Conservation (phyloP, 2,113 vertebrate genomes). For the Uria aalge region DNA sequence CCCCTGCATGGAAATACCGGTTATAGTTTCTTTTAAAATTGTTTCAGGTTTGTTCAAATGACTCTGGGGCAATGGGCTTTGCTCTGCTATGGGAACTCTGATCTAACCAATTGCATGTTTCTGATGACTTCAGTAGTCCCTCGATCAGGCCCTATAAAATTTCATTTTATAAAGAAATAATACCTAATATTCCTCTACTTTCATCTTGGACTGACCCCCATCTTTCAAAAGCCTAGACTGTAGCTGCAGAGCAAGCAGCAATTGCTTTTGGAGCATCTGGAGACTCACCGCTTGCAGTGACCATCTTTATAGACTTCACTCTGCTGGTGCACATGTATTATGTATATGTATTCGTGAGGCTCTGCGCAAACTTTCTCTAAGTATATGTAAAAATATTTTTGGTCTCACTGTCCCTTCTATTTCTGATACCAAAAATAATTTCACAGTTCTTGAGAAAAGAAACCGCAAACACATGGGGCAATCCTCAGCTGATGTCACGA, state of each 20-base stretch:
- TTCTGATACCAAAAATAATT: neutral
- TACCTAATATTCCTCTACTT: neutral
- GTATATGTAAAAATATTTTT: neutral
- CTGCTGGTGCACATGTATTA: neutral
- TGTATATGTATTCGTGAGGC: neutral
- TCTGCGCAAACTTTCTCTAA: neutral
- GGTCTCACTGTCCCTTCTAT: neutral
- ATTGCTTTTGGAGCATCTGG: neutral
- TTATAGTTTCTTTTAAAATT: neutral
- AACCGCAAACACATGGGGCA: neutral
- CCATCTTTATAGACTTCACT: neutral
- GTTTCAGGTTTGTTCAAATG: neutral
- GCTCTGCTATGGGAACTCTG: neutral
- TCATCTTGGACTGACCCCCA: neutral
- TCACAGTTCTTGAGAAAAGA: neutral
- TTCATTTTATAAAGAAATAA: neutral
- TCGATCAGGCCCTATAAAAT: neutral
- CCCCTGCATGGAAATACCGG: neutral
- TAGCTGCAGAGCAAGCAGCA: neutral
- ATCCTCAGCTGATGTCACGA: neutral
- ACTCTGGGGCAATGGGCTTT: neutral
- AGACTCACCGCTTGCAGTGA: neutral
- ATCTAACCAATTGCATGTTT: neutral
- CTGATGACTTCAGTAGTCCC: neutral
- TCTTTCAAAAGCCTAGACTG: rapidly evolving